A percentile compares a stretch with the other conserved stretches of the same genome.
These are phyloP conservation scores for Brachyrhaphis roseni DNA, from an alignment of 2,797 vertebrate species.

Conservation along the genomic window DNA sequence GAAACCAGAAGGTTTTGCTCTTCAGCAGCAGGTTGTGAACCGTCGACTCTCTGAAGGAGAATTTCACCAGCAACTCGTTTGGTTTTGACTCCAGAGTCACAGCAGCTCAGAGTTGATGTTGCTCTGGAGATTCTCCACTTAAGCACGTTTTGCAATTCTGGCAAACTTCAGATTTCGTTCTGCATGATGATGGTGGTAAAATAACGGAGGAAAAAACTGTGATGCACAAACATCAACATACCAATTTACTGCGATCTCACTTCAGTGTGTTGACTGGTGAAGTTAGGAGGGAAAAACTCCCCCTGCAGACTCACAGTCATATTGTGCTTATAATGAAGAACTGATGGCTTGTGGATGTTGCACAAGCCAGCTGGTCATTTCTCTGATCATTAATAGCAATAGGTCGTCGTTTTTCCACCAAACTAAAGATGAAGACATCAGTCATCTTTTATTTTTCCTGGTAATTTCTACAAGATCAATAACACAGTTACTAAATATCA, in stretches of 20 bases:
- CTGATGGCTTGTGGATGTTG: not conserved
- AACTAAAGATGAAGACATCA: not conserved
- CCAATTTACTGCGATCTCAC: too few relatives aligned
- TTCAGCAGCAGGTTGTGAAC: not conserved
- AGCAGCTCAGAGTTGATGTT: not conserved
- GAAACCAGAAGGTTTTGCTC: not conserved
- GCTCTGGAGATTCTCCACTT: not conserved
- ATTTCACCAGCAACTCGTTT: not conserved
- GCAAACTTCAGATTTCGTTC: too few relatives aligned
- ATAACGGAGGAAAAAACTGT: too few relatives aligned
- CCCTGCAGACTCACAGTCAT: not conserved
- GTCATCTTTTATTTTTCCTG: not conserved
- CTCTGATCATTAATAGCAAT: not conserved
- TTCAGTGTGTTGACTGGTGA: too few relatives aligned
- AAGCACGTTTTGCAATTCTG: too few relatives aligned
- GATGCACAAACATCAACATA: too few relatives aligned
- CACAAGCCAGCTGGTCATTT: not conserved
- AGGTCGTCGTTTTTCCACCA: not conserved
- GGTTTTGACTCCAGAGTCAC: not conserved
- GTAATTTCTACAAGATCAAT: not conserved
- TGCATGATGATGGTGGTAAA: too few relatives aligned
- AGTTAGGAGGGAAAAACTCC: not conserved
- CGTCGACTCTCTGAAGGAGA: not conserved
- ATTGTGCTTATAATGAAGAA: not conserved
- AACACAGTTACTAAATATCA: not conserved